Base-by-base conservation (phyloP, 1,140 invertebrate genomes). In the Drosophila athabasca region DNA sequence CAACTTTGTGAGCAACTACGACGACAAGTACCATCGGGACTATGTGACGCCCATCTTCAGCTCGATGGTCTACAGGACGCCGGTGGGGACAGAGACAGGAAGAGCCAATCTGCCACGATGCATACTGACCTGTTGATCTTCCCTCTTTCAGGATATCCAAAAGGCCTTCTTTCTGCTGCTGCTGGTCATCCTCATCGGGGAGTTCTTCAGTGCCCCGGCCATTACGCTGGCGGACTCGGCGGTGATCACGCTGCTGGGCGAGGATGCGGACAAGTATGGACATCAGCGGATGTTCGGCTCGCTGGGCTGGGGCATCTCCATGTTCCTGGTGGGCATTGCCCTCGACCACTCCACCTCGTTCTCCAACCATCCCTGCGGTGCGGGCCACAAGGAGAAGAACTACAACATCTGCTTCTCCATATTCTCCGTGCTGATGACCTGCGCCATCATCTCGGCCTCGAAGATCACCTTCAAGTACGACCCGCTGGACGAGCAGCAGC, bases 281-380 rank as follows among this genome's bases (percentile, higher is more conserved):
- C 96, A 98, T 74, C 98, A 99, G 92, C 94, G 98, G 75, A 99
- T 99, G 97, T 99, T 99, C 90, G 99, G 99, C 0, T 99, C 98
- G 29, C 93, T 99, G 49, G 99, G 99, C 19, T 99, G 98, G 98
- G 98, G 97, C 29, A 92, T 99, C 64, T 96, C 98, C 9, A 99
- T 99, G 98, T 99, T 99, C 92, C 96, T 99, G 90, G 97, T 99
- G 48, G 98, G 98, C 41, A 98, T 99, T 75, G 98, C 97, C n/a
- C 93, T 99, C 44, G 99, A 99, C 93, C 97, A 99, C 90, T 98
- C 98, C 91, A 99, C 94, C 71, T 96, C 93, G 82, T 99, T 96
- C 93, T 96, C 94, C 9, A 94, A 96, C 76, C 96, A 97, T 92
- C 98, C 98, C 0, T 99, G 98, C 90, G 95, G 95, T 0, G 96